A percentile compares a stretch with the other conserved stretches of the same genome.
Evolutionary conservation across 2,113 vertebrate genomes (phyloP).

Genomic region (Heterocephalus glaber): DNA sequence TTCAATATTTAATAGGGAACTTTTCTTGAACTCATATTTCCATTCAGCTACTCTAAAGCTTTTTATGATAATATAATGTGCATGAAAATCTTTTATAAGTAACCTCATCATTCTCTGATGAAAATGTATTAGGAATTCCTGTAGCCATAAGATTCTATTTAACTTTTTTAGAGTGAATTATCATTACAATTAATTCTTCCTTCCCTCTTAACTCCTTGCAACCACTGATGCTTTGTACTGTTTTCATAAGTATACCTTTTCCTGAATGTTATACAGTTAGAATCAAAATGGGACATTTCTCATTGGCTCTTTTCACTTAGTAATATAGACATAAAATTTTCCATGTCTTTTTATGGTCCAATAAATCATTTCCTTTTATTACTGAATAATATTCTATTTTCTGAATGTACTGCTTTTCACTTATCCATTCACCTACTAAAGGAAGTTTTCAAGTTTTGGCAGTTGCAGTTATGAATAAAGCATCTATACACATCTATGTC

Average conservation of each 20-base stretch:
- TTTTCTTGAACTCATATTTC: slow-evolving; percentile 2
- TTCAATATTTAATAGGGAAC: background rate
- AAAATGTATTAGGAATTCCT: background rate
- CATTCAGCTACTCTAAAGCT: background rate
- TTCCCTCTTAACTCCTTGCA: background rate
- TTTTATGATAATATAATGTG: background rate
- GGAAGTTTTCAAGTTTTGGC: background rate
- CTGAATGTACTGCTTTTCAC: background rate
- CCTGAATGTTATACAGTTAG: background rate
- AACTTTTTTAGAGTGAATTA: background rate
- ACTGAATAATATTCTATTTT: background rate
- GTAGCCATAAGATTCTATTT: background rate
- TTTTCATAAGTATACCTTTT: background rate
- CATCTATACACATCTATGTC: background rate
- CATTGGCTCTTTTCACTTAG: background rate
- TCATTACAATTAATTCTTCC: background rate
- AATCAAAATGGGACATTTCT: background rate
- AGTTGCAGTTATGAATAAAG: background rate
- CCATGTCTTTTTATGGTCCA: background rate
- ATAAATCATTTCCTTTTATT: background rate
- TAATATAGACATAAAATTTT: background rate
- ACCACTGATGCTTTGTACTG: background rate
- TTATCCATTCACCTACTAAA: background rate
- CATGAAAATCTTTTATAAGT: background rate
- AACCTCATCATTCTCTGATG: background rate